A percentile compares a stretch with the other conserved stretches of the same genome.
These are phyloP conservation scores for Phortica okadai DNA, from an alignment of 2,888 invertebrate genomes.

Conservation along the genomic window DNA sequence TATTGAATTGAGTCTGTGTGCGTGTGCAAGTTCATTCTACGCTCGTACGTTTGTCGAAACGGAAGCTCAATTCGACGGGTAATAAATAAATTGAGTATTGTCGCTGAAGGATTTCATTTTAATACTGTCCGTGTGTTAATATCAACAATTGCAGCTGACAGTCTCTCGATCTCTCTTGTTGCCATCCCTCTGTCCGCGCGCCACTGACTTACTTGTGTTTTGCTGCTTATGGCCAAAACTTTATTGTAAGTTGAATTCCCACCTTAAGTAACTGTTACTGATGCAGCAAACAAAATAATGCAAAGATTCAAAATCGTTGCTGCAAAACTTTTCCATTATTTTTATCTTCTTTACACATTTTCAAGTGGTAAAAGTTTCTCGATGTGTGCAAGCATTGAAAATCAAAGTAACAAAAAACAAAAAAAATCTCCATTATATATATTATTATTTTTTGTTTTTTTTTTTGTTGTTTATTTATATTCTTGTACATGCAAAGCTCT, in stretches of 20 bases:
- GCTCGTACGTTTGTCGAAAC: neutral
- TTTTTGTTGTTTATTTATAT: neutral
- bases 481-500: conserved; percentile 16
- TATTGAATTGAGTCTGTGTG: neutral
- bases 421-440: conserved; percentile 58
- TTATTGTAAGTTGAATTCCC: conserved; percentile 1
- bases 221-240: neutral
- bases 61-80: conserved; percentile 24
- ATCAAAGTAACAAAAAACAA: conserved; percentile 57
- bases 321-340: conserved; percentile 67
- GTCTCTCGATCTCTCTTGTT: neutral
- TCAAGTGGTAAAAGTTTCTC: conserved; percentile 65
- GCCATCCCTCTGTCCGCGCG: neutral
- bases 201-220: neutral
- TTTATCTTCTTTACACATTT: conserved; percentile 69
- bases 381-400: conserved; percentile 59
- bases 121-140: neutral
- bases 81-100: conserved; percentile 29
- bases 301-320: neutral
- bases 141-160: conserved; percentile 14
- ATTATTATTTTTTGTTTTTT: neutral
- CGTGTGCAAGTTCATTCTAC: neutral
- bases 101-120: conserved; percentile 21
- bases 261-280: conserved; percentile 17
- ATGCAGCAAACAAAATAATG: neutral